A percentile compares a stretch with the other conserved stretches of the same genome.
These are phyloP conservation scores for Mimas tiliae DNA, from an alignment of 2,888 invertebrate genomes.

Conservation along the genomic window DNA sequence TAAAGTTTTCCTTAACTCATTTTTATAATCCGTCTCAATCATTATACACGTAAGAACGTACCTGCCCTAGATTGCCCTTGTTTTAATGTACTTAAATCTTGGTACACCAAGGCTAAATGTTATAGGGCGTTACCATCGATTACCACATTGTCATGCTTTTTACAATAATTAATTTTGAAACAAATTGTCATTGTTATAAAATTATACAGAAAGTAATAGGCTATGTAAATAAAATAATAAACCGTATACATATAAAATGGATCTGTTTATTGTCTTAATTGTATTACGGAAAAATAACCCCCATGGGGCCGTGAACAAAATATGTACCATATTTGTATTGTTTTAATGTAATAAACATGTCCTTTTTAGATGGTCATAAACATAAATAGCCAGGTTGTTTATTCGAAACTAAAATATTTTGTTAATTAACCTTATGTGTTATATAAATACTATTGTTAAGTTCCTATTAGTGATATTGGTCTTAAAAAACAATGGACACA, in stretches of 20 bases:
- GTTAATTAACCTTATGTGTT: not conserved
- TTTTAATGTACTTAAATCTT: too few relatives aligned
- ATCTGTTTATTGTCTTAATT: not conserved
- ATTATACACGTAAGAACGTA: too few relatives aligned
- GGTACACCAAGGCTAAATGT: too few relatives aligned
- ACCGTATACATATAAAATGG: not conserved
- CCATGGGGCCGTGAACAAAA: not conserved
- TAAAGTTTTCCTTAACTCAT: too few relatives aligned
- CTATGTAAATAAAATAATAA: not conserved
- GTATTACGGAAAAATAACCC: not conserved
- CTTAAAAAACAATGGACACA: too few relatives aligned
- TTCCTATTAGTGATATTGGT: too few relatives aligned
- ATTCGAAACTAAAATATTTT: not conserved
- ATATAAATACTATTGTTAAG: not conserved
- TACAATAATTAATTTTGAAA: not conserved
- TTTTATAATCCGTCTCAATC: too few relatives aligned
- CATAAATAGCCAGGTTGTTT: not conserved
- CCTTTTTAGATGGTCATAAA: not conserved
- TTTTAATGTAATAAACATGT: constrained; percentile 12
- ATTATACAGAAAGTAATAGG: not conserved
- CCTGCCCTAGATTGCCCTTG: too few relatives aligned
- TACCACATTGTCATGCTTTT: not conserved
- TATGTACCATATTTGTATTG: not conserved
- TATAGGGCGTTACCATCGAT: too few relatives aligned
- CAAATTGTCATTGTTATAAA: not conserved